These are phyloP conservation scores for Drosophila paulistorum DNA, from an alignment of 1,140 invertebrate species.

Conservation along the genomic window DNA sequence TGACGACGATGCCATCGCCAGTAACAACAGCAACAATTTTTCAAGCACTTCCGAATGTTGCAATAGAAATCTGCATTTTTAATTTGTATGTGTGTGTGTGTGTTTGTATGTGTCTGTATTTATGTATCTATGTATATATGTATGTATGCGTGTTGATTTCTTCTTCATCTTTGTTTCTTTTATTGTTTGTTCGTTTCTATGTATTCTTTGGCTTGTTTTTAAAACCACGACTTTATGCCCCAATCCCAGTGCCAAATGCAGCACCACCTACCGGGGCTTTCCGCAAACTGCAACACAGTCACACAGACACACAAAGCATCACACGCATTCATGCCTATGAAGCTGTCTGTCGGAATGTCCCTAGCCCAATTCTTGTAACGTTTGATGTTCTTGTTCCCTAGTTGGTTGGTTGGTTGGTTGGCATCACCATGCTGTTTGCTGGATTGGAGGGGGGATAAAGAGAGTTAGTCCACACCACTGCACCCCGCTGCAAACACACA, in stretches of 20 bases:
- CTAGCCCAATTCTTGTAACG: conserved; percentile 46
- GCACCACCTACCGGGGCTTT: conserved; percentile 31
- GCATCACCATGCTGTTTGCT: conserved; percentile 15
- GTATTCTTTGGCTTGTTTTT: conserved; percentile 40
- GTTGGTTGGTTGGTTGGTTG: conserved; percentile 33
- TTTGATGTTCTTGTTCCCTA: conserved; percentile 48
- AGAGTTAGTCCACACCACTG: neutral
- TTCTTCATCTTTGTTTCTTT: conserved; percentile 45
- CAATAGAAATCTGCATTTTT: conserved; percentile 78
- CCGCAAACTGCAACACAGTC: conserved; percentile 4
- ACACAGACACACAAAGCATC: neutral
- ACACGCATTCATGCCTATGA: conserved; percentile 15
- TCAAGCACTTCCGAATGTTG: conserved; percentile 73
- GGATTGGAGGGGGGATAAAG: neutral
- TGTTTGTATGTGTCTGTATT: conserved; percentile 18
- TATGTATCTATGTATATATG: conserved; percentile 21
- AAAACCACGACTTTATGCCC: conserved; percentile 29
- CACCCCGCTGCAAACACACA: neutral
- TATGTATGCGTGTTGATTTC: conserved; percentile 51
- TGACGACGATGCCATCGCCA: conserved; percentile 35
- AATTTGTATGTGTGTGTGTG: conserved; percentile 49
- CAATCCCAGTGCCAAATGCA: conserved; percentile 20
- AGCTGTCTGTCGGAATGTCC: neutral
- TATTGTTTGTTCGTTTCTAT: conserved; percentile 37
- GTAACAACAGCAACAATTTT: conserved; percentile 61